Evolutionary conservation across 2,888 invertebrate genomes (phyloP).

Genomic region (Polyommatus iphigenia): DNA sequence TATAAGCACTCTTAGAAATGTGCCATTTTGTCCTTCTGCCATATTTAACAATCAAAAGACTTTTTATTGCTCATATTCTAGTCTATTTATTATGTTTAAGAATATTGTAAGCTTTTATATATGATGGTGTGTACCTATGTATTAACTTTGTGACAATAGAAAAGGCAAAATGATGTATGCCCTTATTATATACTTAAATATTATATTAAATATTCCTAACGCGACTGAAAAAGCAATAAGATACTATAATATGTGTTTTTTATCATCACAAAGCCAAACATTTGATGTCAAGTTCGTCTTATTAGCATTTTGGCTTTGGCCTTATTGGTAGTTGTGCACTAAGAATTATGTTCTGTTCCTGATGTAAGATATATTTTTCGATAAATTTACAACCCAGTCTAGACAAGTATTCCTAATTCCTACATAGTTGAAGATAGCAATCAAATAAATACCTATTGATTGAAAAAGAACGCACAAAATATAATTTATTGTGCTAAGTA

Average conservation of each 20-base stretch:
- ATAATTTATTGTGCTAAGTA: neutral
- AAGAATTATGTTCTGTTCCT: neutral
- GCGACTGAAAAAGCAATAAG: neutral
- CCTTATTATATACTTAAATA: neutral
- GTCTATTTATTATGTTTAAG: conserved; percentile 63
- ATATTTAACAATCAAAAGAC: conserved; percentile 60
- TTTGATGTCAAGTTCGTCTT: neutral
- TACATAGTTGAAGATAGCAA: neutral
- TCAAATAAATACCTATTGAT: neutral
- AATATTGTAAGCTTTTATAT: conserved; percentile 39
- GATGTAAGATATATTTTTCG: neutral
- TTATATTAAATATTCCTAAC: neutral
- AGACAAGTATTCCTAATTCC: neutral
- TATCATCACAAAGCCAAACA: neutral
- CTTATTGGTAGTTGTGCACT: neutral
- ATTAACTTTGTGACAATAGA: conserved; percentile 19
- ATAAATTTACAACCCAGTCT: neutral
- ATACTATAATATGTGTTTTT: neutral
- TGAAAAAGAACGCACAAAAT: no score
- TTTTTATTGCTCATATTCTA: conserved; percentile 78
- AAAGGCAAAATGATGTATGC: neutral
- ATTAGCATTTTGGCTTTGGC: neutral
- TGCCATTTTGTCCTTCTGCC: conserved; percentile 67
- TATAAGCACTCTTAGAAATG: conserved; percentile 40
- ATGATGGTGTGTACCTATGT: conserved; percentile 30